phyloP scores from a whole-genome alignment of 2,113 vertebrate genomes.

The Amphiprion percula region DNA sequence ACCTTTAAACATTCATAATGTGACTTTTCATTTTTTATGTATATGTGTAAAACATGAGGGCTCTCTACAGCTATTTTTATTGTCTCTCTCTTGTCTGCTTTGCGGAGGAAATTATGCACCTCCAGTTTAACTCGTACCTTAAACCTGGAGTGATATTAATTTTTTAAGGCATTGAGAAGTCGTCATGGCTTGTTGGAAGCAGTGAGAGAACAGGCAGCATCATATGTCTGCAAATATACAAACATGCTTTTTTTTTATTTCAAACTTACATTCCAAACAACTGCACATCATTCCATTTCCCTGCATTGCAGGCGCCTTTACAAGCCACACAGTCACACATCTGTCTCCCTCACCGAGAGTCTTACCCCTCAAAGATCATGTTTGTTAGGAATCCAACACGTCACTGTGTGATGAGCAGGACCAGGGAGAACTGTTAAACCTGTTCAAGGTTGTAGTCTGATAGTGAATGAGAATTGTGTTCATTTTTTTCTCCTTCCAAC shows the following conservation, averaged over 20 bases:
- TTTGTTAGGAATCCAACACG: background rate
- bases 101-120: slow-evolving; percentile 38
- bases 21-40: slow-evolving; percentile 68
- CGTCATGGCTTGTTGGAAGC: slow-evolving; percentile 52
- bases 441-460: slow-evolving; percentile 5
- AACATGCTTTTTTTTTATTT: slow-evolving; percentile 25
- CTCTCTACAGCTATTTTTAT: slow-evolving; percentile 72
- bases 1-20: slow-evolving; percentile 83
- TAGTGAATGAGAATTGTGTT: slow-evolving; percentile 1
- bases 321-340: slow-evolving; percentile 42
- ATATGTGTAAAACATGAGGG: slow-evolving; percentile 82
- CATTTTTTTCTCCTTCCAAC: background rate
- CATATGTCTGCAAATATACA: slow-evolving; percentile 19
- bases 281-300: slow-evolving; percentile 64
- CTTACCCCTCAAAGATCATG: background rate
- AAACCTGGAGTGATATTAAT: slow-evolving; percentile 32
- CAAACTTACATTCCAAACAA: slow-evolving; percentile 67
- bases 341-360: slow-evolving; percentile 3
- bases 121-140: slow-evolving; percentile 39
- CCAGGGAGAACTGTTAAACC: slow-evolving; percentile 25
- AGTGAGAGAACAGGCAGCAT: slow-evolving; percentile 41
- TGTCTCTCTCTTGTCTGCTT: slow-evolving; percentile 48
- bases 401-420: slow-evolving; percentile 34
- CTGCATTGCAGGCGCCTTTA: slow-evolving; percentile 28
- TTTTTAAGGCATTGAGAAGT: slow-evolving; percentile 59